A percentile compares a stretch with the other conserved stretches of the same genome.
Conservation (phyloP, 2,888 invertebrate species). For the Dryocosmus kuriphilus region DNA sequence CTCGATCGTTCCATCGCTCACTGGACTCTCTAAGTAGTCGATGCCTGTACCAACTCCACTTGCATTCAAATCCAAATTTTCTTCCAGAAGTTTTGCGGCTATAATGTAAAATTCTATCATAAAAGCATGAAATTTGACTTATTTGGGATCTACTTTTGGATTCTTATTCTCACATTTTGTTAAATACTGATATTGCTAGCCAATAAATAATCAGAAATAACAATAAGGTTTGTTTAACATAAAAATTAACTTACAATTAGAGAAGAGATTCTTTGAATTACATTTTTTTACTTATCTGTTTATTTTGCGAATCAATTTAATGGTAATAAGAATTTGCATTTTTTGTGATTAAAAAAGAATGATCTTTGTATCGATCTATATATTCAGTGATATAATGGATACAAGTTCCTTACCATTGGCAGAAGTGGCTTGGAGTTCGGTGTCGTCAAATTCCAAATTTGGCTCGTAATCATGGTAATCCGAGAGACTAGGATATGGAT, state of each 20-base stretch:
- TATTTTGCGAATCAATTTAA: too few species aligned
- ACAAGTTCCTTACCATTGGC: conserved; percentile 82
- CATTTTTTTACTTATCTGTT: too few species aligned
- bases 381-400: not conserved
- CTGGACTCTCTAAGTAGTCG: conserved; percentile 83
- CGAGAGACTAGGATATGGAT: conserved; percentile 91
- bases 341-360: not conserved
- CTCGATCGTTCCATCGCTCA: conserved; percentile 92
- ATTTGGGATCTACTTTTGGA: not conserved
- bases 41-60: conserved; percentile 71
- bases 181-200: too few species aligned
- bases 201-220: too few species aligned
- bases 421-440: conserved; percentile 87
- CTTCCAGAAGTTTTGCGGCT: conserved; percentile 74
- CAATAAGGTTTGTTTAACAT: too few species aligned
- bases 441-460: conserved; percentile 97
- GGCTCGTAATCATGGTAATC: conserved; percentile 97
- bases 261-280: too few species aligned
- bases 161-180: too few species aligned
- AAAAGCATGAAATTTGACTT: conserved; percentile 7
- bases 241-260: too few species aligned
- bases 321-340: not conserved
- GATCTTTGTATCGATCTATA: not conserved
- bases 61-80: conserved; percentile 74
- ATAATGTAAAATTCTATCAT: conserved; percentile 52